A percentile compares a stretch with the other conserved stretches of the same genome.
phyloP scores from a whole-genome alignment of 2,888 invertebrate species.

The Coleophora deauratella region DNA sequence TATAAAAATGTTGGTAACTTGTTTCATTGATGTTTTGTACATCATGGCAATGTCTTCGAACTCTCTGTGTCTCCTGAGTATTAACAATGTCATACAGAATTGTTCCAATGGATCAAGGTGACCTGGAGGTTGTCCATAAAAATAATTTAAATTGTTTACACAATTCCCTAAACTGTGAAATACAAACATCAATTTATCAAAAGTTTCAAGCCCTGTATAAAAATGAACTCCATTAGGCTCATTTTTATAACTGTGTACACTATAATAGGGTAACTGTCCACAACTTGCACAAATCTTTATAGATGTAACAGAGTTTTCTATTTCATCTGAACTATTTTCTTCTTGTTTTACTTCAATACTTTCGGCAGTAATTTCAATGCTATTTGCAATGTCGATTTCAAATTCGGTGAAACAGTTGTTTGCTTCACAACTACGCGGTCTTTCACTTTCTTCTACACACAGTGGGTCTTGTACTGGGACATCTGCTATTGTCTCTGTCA shows the following conservation, averaged over 20 bases:
- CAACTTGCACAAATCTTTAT: background rate
- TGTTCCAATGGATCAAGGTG: background rate
- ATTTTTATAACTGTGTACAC: background rate
- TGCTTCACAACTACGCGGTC: no score
- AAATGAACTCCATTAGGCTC: background rate
- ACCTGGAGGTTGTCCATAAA: background rate
- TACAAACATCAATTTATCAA: background rate
- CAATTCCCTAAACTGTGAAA: background rate
- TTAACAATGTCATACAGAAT: conserved; percentile 1
- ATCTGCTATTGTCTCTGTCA: background rate
- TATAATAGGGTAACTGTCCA: background rate
- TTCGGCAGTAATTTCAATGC: background rate
- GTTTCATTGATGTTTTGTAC: background rate
- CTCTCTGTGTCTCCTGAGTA: background rate
- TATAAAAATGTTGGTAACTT: conserved; percentile 14
- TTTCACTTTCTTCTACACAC: background rate
- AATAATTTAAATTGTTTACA: background rate
- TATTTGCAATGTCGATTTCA: background rate
- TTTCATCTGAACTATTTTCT: background rate
- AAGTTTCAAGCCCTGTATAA: background rate
- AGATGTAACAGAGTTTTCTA: background rate
- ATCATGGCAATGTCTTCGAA: conserved; percentile 5
- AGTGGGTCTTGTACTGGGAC: background rate
- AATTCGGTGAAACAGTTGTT: background rate
- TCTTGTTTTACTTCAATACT: background rate